Evolutionary conservation across 2,113 vertebrate species (phyloP).

Genomic region (Salvelinus alpinus): DNA sequence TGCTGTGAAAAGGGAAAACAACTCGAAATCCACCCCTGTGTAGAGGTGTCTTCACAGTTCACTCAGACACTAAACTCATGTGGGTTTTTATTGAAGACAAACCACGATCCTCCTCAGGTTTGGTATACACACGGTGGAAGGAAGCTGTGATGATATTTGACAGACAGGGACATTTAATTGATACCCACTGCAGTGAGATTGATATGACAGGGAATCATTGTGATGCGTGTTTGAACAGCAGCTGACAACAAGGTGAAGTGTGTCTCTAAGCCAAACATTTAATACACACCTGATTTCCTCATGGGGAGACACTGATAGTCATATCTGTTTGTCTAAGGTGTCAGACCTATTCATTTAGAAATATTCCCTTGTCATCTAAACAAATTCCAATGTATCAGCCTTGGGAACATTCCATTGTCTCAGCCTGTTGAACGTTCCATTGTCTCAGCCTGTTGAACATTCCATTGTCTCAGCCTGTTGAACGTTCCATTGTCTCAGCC

Average conservation of each 20-base stretch:
- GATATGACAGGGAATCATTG: constrained; percentile 69
- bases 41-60: background rate
- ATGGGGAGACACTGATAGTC: constrained; percentile 61
- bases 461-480: too few relatives aligned
- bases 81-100: constrained; percentile 52
- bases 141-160: constrained; percentile 52
- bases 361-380: background rate
- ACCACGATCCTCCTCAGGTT: constrained; percentile 55
- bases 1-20: background rate
- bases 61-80: constrained; percentile 56
- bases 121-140: constrained; percentile 43
- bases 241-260: constrained; percentile 60
- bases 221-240: constrained; percentile 72
- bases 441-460: too few relatives aligned
- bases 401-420: too few relatives aligned
- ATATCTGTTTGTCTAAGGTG: constrained; percentile 9
- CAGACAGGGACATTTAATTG: constrained; percentile 64
- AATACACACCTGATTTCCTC: constrained; percentile 50
- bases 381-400: background rate
- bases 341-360: constrained; percentile 17
- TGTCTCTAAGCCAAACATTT: constrained; percentile 8
- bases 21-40: background rate
- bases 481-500: too few relatives aligned
- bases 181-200: constrained; percentile 26
- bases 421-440: too few relatives aligned